A percentile compares a stretch with the other conserved stretches of the same genome.
Conservation (phyloP, 2,888 invertebrate genomes). For the Drosophila subsilvestris region DNA sequence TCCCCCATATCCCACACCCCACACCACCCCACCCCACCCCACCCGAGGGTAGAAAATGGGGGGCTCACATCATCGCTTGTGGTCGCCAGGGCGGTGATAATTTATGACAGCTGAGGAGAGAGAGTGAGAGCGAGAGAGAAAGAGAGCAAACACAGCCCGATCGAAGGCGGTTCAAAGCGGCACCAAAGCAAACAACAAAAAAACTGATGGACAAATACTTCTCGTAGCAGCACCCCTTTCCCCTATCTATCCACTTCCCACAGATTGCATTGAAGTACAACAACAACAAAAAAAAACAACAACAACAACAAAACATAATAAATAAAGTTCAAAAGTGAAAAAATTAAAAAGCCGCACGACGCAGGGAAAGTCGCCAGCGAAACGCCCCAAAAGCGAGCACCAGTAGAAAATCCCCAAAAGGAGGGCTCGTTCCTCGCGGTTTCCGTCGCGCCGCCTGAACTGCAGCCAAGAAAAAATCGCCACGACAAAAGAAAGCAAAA, state of each 20-base stretch:
- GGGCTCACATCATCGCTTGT: conserved; percentile 31
- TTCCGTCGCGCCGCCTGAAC: neutral
- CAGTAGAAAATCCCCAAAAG: conserved; percentile 36
- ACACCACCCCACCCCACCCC: conserved; percentile 4
- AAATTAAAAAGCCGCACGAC: conserved; percentile 66
- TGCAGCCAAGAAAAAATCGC: conserved; percentile 23
- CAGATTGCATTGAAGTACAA: neutral
- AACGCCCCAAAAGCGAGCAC: conserved; percentile 44
- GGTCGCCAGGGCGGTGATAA: conserved; percentile 57
- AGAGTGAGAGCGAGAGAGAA: conserved; percentile 18
- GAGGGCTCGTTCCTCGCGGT: conserved; percentile 61
- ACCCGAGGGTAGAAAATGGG: conserved; percentile 17
- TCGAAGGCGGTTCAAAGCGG: conserved; percentile 46
- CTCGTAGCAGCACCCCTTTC: neutral
- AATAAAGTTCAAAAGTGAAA: conserved; percentile 69
- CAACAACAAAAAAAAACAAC: neutral
- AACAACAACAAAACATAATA: neutral
- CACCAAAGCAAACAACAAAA: conserved; percentile 47
- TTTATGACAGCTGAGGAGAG: conserved; percentile 66
- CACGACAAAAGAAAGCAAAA: neutral
- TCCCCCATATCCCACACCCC: neutral
- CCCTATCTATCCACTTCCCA: conserved; percentile 12
- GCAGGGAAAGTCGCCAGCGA: conserved; percentile 60
- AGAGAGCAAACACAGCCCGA: conserved; percentile 45
- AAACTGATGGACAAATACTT: conserved; percentile 32